phyloP scores from a whole-genome alignment of 2,113 vertebrate species.

The Rhegmatorhina hoffmannsi region DNA sequence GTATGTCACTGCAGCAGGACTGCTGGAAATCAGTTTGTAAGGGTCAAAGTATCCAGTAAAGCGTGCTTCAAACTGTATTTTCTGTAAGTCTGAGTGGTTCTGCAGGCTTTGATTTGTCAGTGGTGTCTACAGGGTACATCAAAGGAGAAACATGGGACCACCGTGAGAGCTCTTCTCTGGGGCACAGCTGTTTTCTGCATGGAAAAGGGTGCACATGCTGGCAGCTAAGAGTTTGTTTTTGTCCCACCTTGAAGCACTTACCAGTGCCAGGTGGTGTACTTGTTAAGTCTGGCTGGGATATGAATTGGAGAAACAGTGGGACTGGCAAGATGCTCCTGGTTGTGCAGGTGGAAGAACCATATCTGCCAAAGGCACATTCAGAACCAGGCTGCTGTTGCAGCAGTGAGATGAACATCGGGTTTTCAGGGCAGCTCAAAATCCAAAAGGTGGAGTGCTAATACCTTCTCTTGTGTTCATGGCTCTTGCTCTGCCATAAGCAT shows the following conservation, averaged over 20 bases:
- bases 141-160: background rate
- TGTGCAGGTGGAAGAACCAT: background rate
- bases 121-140: background rate
- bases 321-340: background rate
- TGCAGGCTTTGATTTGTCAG: background rate
- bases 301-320: background rate
- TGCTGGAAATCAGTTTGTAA: background rate
- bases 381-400: fast-evolving
- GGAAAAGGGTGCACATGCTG: background rate
- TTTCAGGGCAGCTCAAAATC: background rate
- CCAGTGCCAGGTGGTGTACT: background rate
- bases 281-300: background rate
- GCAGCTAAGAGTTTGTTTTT: background rate
- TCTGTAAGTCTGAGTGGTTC: background rate
- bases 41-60: background rate
- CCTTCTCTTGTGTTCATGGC: background rate
- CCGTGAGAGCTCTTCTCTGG: background rate
- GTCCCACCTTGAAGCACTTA: background rate
- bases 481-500: background rate
- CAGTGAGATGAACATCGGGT: background rate
- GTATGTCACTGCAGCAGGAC: constrained; percentile 69
- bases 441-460: background rate
- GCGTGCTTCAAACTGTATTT: background rate
- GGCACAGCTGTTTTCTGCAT: background rate
- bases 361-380: background rate